A percentile compares a stretch with the other conserved stretches of the same genome.
Conservation (phyloP, 2,797 vertebrate species). For the Aeoliscus strigatus region DNA sequence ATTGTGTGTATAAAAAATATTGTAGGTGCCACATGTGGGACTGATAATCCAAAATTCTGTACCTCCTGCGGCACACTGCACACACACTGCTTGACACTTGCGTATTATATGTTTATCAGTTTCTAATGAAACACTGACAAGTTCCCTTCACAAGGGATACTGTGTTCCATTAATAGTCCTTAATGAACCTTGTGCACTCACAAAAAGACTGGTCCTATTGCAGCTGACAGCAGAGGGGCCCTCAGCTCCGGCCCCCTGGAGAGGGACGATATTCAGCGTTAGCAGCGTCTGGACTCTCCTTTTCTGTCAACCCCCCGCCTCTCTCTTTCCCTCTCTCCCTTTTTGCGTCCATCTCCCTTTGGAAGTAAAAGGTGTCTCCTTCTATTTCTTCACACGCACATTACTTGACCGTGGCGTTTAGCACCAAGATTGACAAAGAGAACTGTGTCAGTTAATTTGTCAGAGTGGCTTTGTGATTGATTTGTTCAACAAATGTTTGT, state of each 20-base stretch:
- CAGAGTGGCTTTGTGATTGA: constrained; percentile 60
- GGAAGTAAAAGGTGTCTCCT: constrained; percentile 62
- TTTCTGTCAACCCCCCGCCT: constrained; percentile 35
- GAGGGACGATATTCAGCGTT: constrained; percentile 73
- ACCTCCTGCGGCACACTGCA: constrained; percentile 39
- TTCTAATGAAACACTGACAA: constrained; percentile 77
- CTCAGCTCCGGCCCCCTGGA: constrained; percentile 61
- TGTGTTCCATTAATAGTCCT: constrained; percentile 74
- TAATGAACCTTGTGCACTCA: constrained; percentile 72
- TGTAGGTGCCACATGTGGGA: constrained; percentile 57
- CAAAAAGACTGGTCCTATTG: constrained; percentile 70
- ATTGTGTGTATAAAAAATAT: too few species aligned
- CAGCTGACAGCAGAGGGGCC: constrained; percentile 68
- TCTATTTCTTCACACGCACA: constrained; percentile 55
- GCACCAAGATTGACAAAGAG: constrained; percentile 47
- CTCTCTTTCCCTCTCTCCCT: constrained; percentile 15
- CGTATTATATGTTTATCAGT: constrained; percentile 76
- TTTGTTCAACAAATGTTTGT: constrained; percentile 68
- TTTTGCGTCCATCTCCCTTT: constrained; percentile 50
- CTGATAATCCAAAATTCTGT: constrained; percentile 60
- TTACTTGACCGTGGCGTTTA: constrained; percentile 57
- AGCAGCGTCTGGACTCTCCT: constrained; percentile 59
- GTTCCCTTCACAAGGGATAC: constrained; percentile 65
- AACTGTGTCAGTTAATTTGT: constrained; percentile 60
- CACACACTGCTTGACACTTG: constrained; percentile 65